phyloP scores from a whole-genome alignment of 2,888 invertebrate genomes.

The Agrochola macilenta region DNA sequence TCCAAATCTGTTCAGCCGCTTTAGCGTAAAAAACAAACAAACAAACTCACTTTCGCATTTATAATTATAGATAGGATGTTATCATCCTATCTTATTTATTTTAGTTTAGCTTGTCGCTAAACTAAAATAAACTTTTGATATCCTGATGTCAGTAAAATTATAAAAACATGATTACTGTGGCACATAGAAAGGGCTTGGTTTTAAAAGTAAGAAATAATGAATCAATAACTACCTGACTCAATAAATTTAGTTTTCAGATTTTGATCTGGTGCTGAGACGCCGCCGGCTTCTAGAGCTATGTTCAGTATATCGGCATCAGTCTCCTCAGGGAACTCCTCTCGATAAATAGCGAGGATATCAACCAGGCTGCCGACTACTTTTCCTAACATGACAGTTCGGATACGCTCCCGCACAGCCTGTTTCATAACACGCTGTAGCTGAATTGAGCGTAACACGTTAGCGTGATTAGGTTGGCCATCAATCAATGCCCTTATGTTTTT shows the following conservation, averaged over 20 bases:
- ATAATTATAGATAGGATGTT: no score
- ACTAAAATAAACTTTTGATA: neutral
- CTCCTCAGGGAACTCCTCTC: constrained; percentile 71
- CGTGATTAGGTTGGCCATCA: constrained; percentile 44
- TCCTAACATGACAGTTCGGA: constrained; percentile 77
- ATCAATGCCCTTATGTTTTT: constrained; percentile 74
- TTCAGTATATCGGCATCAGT: constrained; percentile 78
- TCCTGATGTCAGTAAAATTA: neutral
- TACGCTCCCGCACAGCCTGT: constrained; percentile 79
- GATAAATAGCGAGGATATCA: constrained; percentile 75
- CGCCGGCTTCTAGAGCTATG: constrained; percentile 67
- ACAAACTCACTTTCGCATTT: no score
- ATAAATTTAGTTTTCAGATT: constrained; percentile 28
- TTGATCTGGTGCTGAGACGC: constrained; percentile 35
- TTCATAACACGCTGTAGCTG: constrained; percentile 75
- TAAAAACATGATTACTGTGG: neutral
- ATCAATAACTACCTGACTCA: constrained; percentile 72
- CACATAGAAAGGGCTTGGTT: neutral
- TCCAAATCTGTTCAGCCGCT: no score
- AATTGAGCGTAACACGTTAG: constrained; percentile 49
- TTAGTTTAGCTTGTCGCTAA: neutral
- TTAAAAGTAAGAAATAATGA: constrained; percentile 43
- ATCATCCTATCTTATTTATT: no score
- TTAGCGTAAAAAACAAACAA: no score
- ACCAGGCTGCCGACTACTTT: constrained; percentile 71